A percentile compares a stretch with the other conserved stretches of the same genome.
Evolutionary conservation across 2,888 invertebrate species (phyloP).

Genomic region (Stenoptilia bipunctidactyla): DNA sequence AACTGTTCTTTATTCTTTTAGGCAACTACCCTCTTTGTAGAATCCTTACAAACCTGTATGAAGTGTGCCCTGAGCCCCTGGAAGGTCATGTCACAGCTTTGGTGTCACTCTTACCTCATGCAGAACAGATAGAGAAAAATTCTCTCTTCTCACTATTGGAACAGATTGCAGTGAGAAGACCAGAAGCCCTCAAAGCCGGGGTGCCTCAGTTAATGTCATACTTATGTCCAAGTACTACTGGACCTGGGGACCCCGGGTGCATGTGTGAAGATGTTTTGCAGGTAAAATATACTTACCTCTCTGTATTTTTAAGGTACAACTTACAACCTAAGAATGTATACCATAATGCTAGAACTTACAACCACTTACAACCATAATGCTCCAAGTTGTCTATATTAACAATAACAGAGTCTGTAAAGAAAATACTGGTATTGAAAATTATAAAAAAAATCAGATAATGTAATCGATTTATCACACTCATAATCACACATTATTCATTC

Average conservation of each 20-base stretch:
- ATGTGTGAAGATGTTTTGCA: slow-evolving; percentile 61
- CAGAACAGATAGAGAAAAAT: slow-evolving; percentile 88
- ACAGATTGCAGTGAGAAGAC: slow-evolving; percentile 84
- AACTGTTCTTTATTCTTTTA: slow-evolving; percentile 37
- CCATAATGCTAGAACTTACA: no score
- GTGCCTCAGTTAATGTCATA: slow-evolving; percentile 87
- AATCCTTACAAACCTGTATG: slow-evolving; percentile 91
- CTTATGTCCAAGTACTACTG: slow-evolving; percentile 59
- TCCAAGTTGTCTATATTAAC: no score
- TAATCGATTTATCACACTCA: no score
- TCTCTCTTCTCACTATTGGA: slow-evolving; percentile 87
- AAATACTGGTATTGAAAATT: no score
- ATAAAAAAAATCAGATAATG: no score
- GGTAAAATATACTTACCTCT: no score
- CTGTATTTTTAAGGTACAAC: no score
- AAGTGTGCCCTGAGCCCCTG: slow-evolving; percentile 87
- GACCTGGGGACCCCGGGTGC: slow-evolving; percentile 47
- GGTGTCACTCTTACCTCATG: slow-evolving; percentile 83
- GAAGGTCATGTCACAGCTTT: slow-evolving; percentile 88
- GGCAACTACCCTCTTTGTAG: slow-evolving; percentile 91
- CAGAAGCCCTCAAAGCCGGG: slow-evolving; percentile 84
- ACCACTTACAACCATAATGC: no score
- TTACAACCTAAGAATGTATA: no score
- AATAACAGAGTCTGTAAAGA: no score
- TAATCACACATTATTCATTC: no score